Percentiles rank a stretch among this genome's conserved stretches.
These are phyloP conservation scores for Bothrops jararaca DNA, from an alignment of 2,113 vertebrate genomes.

Conservation along the genomic window DNA sequence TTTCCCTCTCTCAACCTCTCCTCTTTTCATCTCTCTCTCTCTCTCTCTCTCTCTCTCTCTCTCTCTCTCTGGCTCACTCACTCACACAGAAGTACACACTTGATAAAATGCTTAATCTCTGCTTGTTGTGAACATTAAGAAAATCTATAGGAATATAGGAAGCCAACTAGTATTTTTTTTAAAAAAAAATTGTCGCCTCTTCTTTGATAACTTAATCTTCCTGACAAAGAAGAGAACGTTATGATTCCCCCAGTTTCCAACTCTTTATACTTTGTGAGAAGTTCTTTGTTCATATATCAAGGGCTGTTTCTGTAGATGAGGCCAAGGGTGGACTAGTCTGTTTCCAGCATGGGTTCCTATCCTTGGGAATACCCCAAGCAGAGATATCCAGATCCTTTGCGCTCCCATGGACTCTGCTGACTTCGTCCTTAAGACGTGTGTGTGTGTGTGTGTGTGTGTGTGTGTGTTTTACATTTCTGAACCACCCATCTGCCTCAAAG, in stretches of 20 bases:
- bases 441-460: no score
- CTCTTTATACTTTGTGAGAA: neutral
- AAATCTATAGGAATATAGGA: neutral
- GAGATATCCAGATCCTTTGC: neutral
- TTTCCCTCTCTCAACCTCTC: no score
- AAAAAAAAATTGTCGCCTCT: neutral
- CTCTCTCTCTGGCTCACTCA: no score
- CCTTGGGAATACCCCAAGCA: neutral
- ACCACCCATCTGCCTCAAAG: no score
- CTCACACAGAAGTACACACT: neutral
- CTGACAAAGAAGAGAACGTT: neutral
- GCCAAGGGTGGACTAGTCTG: neutral
- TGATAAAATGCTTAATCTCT: neutral
- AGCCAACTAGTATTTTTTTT: neutral
- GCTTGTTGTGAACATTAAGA: neutral
- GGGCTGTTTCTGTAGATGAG: neutral
- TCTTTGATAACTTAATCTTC: neutral
- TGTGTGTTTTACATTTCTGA: no score
- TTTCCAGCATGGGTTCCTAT: neutral
- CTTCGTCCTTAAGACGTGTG: neutral
- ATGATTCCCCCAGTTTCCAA: neutral
- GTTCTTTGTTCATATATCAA: no score
- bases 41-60: no score
- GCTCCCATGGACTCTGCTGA: neutral
- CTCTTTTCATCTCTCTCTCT: no score